Base-by-base conservation (phyloP, 2,888 invertebrate genomes). In the Octonoba sinensis region DNA sequence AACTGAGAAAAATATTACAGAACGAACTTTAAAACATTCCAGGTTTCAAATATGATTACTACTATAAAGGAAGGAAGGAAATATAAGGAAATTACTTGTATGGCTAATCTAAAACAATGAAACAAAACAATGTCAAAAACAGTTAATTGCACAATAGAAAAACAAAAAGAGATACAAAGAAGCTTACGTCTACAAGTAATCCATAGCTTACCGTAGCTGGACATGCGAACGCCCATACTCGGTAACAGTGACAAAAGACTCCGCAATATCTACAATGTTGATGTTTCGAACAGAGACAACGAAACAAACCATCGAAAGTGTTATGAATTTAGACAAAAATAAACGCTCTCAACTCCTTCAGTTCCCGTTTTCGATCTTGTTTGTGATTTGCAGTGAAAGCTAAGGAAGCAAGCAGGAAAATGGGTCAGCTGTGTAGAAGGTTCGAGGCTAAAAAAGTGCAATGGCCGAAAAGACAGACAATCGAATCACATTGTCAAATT, bases 181-280 rank as follows among this genome's bases (percentile, higher is more conserved):
- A 12, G 71, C 76, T 82, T 82, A 82, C 82, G 82, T 76, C 71
- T 82, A 72, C 76, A 82, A 56, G 76, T 76, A 62, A 82, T 82
- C 82, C 76, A 72, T 49, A 82, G 82, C 82, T 82, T 82, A 71
- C 72, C 82, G 67, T 76, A 67, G 66, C 72, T 71, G 71, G 82
- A 75, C 76, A 82, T 46, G 46, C 82, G 82, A 54, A 82, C 71
- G 66, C 82, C 82, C 82, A 82, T 82, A 54, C 64, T 73, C 59
- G 71, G 60, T 73, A 60, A 51, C 49, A 20, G 66, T 57, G 65
- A 20, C 15, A 59, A 27, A 16, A 54, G 8, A 11, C 8, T 8
- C 36, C 36, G 36, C 36, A 36, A 36, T 36, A 8, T 36, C 36
- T 36, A 36, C 36, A 36, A 36, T 36, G 36, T 36, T 36, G 36